Evolutionary conservation across 92 coral and sea anemone genomes (phyloP), one percentile per base, ranked within the genome.

Genomic region (Scolanthus callimorphus): DNA sequence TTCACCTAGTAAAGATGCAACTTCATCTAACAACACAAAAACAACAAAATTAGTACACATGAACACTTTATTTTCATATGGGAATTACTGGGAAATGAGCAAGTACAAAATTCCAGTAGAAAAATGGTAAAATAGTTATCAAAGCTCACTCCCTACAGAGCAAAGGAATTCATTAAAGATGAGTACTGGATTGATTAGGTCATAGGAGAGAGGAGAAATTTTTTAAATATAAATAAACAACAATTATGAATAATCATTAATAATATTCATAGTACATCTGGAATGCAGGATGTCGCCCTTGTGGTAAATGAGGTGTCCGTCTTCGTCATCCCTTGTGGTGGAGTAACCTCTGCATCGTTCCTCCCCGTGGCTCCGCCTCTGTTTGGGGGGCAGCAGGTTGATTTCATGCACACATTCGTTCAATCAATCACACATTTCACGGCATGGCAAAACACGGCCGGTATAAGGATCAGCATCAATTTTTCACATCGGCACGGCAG

Each of bases 241-340:
- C n/a, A n/a, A n/a, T n/a, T n/a, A n/a, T n/a, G n/a, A n/a, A n/a
- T n/a, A n/a, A n/a, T n/a, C n/a, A 46, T 46, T 20, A 46, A 46
- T 4, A 46, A 20, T 4, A 46, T 6, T 10, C 22, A 46, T 82
- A 82, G 81, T 94, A 94, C 99, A 94, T 94, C 99, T 94, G 69
- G 96, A 84, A 66, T 94, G 84, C 74, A 94, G 91, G 80, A 85
- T 55, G 83, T 94, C 99, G 65, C 99, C 99, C 69, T 76, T 73
- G 34, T 85, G 96, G 74, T 81, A 94, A 49, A 80, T 63, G 65
- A 94, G 96, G 78, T 94, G 99, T 37, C 99, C 99, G 48, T 88
- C 99, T 76, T 94, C 86, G 49, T 94, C 99, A 59, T 89, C 99
- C 81, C 70, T 78, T 72, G 67, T 48, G 62, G 94, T 81, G 74